Conservation (phyloP, 2,113 vertebrate genomes). For the Alouatta palliata region DNA sequence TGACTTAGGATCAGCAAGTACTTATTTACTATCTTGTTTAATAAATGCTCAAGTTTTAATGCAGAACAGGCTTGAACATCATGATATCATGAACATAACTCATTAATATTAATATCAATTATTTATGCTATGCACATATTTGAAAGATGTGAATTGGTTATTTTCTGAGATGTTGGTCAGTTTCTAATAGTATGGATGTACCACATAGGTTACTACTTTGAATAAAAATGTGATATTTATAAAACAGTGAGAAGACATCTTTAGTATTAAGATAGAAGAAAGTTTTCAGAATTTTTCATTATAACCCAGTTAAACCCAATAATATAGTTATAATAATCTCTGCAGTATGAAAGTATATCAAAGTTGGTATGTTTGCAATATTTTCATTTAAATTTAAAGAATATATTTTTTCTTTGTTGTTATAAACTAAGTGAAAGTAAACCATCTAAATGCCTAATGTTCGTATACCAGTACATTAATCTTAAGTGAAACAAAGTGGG, state of each 20-base stretch:
- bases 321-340: not conserved
- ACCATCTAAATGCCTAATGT: not conserved
- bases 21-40: not conserved
- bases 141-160: constrained; percentile 12
- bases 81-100: not conserved
- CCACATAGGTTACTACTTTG: constrained; percentile 16
- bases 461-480: not conserved
- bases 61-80: not conserved
- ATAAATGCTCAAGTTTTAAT: not conserved
- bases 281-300: constrained; percentile 56
- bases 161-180: not conserved
- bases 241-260: not conserved
- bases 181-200: not conserved
- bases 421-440: not conserved
- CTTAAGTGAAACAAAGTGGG: not conserved
- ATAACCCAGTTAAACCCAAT: constrained; percentile 26
- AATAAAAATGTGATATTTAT: constrained; percentile 42
- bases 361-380: not conserved
- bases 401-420: rapidly evolving
- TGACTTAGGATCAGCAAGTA: not conserved
- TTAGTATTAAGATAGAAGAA: not conserved
- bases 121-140: not conserved
- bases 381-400: constrained; percentile 42
- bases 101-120: not conserved
- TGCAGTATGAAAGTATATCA: not conserved